Evolutionary conservation across 2,888 invertebrate genomes (phyloP).

Genomic region (Drepana falcataria): DNA sequence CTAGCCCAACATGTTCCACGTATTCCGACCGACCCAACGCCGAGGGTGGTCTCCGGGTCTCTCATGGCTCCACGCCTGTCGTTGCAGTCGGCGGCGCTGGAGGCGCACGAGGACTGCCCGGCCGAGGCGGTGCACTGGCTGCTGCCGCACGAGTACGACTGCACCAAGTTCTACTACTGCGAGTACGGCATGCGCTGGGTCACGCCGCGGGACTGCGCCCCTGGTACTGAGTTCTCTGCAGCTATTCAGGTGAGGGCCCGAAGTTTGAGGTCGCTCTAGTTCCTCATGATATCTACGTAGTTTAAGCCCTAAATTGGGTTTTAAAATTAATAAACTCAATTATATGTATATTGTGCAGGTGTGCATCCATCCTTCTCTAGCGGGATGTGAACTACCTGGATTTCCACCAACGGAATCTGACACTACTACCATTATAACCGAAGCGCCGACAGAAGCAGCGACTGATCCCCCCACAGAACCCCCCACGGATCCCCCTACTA

Average conservation of each 20-base stretch:
- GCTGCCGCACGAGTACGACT: conserved; percentile 34
- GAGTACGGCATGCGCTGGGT: conserved; percentile 26
- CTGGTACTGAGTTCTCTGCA: conserved; percentile 9
- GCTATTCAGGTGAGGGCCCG: not conserved
- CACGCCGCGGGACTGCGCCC: conserved; percentile 20
- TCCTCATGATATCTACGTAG: no score
- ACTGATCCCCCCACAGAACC: not conserved
- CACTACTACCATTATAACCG: not conserved
- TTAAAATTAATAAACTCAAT: no score
- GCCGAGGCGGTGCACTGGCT: conserved; percentile 76
- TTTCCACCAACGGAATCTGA: not conserved
- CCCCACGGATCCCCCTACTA: conserved; percentile 1
- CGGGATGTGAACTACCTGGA: conserved; percentile 9
- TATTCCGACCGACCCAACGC: no score
- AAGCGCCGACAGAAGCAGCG: not conserved
- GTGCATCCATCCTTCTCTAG: conserved; percentile 8
- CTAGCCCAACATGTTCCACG: no score
- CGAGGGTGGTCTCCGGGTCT: not conserved
- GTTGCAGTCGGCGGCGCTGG: not conserved
- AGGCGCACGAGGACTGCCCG: conserved; percentile 55
- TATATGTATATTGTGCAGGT: no score
- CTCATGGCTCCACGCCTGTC: not conserved
- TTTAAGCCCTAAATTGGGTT: no score
- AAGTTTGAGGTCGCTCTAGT: not conserved
- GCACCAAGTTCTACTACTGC: conserved; percentile 40